Percentiles rank a stretch among this genome's conserved stretches.
Conservation (phyloP, 64 coral and sea anemone species). For the Montipora cactus region DNA sequence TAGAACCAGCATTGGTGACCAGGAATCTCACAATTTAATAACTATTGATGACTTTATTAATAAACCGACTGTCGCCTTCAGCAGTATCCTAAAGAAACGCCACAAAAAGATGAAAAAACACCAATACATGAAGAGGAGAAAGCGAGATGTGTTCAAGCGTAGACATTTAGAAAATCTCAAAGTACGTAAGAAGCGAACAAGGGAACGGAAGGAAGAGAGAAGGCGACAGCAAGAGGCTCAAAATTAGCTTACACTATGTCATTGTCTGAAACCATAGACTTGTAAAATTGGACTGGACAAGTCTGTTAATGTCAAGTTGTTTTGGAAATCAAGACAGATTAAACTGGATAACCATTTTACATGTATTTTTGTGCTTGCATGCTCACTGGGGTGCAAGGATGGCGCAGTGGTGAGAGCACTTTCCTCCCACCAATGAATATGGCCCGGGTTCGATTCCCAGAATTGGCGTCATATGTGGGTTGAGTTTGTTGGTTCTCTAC, state of each 20-base stretch:
- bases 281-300: neutral
- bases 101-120: slow-evolving; percentile 93
- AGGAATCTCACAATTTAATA: neutral
- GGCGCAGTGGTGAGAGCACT: too few relatives aligned
- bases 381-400: too few relatives aligned
- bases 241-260: neutral
- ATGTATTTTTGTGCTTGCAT: too few relatives aligned
- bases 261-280: neutral
- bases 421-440: too few relatives aligned
- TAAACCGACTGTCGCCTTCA: slow-evolving; percentile 16
- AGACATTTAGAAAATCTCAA: slow-evolving; percentile 82
- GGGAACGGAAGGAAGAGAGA: slow-evolving; percentile 68
- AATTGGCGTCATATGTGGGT: too few relatives aligned
- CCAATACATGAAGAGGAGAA: slow-evolving; percentile 86
- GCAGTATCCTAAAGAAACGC: slow-evolving; percentile 85
- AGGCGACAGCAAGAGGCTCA: neutral
- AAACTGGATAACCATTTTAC: too few relatives aligned
- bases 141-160: slow-evolving; percentile 86
- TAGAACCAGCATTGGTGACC: slow-evolving; percentile 10
- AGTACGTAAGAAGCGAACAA: slow-evolving; percentile 65
- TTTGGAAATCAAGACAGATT: too few relatives aligned
- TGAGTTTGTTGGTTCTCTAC: too few relatives aligned
- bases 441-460: too few relatives aligned
- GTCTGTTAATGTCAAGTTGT: too few relatives aligned
- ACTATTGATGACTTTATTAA: slow-evolving; percentile 11